A percentile compares a stretch with the other conserved stretches of the same genome.
Conservation (phyloP, 2,113 vertebrate genomes). For the Pachypanchax playfairii region DNA sequence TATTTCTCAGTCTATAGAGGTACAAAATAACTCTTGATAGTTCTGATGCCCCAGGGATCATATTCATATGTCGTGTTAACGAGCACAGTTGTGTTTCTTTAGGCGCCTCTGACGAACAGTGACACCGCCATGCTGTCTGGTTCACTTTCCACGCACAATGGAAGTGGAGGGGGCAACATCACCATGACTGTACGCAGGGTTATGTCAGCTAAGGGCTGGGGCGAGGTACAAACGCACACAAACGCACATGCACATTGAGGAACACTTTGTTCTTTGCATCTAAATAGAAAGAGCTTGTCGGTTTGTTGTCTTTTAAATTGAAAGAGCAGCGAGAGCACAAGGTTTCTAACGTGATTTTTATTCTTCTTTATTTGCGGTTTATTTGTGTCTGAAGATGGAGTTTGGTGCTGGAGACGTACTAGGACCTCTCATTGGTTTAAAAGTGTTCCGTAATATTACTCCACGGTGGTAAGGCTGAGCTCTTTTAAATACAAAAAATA, state of each 20-base stretch:
- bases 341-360: not conserved
- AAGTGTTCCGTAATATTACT: slow-evolving; percentile 93
- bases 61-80: slow-evolving; percentile 66
- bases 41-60: slow-evolving; percentile 78
- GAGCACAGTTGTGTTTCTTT: slow-evolving; percentile 24
- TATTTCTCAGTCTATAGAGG: slow-evolving; percentile 98
- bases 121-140: slow-evolving; percentile 96
- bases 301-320: too few species aligned
- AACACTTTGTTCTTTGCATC: not conserved
- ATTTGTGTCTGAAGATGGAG: slow-evolving; percentile 83
- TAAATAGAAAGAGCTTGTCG: not conserved
- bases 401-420: slow-evolving; percentile 93
- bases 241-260: not conserved
- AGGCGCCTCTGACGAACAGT: slow-evolving; percentile 92
- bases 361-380: not conserved
- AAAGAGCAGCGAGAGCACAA: not conserved
- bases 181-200: slow-evolving; percentile 89
- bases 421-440: slow-evolving; percentile 92
- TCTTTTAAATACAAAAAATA: not conserved
- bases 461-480: slow-evolving; percentile 84
- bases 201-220: slow-evolving; percentile 94
- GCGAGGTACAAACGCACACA: slow-evolving; percentile 82
- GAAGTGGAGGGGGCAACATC: slow-evolving; percentile 92
- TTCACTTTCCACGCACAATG: slow-evolving; percentile 94
- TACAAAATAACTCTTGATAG: slow-evolving; percentile 74